Conservation (phyloP, 2,113 vertebrate species). For the Hiodon alosoides region DNA sequence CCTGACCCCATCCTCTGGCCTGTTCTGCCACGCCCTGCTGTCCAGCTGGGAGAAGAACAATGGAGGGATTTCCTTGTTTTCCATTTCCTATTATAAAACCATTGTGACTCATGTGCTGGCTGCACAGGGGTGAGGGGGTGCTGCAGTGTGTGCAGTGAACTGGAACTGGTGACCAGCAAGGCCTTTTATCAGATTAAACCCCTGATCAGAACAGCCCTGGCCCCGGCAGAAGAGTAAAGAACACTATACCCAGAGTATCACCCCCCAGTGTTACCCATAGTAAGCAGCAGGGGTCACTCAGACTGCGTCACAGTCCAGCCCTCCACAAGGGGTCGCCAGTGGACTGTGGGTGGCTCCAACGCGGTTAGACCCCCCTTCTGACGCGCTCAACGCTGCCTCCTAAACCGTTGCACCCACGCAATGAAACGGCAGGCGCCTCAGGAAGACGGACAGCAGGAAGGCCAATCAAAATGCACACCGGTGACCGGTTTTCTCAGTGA, state of each 20-base stretch:
- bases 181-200: constrained; percentile 21
- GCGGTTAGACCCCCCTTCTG: not conserved
- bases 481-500: not conserved
- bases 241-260: not conserved
- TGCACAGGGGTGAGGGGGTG: constrained; percentile 4
- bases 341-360: too few relatives aligned
- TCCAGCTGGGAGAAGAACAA: constrained; percentile 62
- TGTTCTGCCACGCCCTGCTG: constrained; percentile 48
- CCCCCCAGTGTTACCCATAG: too few relatives aligned
- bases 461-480: not conserved
- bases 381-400: not conserved
- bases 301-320: too few relatives aligned
- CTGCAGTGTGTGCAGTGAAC: constrained; percentile 36
- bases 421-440: too few relatives aligned
- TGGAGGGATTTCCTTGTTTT: constrained; percentile 72
- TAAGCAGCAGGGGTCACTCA: too few relatives aligned
- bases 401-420: not conserved
- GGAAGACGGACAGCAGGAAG: not conserved
- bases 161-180: constrained; percentile 21
- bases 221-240: not conserved
- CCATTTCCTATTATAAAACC: constrained; percentile 33
- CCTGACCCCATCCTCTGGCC: not conserved
- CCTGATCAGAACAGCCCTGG: not conserved
- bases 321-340: too few relatives aligned
- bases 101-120: constrained; percentile 31